Evolutionary conservation across 2,797 vertebrate genomes (phyloP), one percentile per base, ranked within the genome.

Genomic region (Cirrhinus molitorella): DNA sequence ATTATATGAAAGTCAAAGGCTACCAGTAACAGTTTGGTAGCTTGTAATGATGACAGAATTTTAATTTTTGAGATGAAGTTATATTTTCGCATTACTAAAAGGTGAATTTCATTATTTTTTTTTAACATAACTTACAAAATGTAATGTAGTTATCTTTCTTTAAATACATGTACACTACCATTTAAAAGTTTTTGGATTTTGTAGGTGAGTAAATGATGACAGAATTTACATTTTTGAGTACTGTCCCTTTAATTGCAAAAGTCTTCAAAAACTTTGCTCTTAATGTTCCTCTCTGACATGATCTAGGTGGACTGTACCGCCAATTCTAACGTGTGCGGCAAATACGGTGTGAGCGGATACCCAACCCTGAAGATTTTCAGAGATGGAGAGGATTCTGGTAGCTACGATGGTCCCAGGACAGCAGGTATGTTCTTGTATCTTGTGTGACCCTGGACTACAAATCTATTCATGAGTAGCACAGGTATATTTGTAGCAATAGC

Each of bases 321-420:
- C 63, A 98, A 94, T 90, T 96, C 95, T 81, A 96, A 97, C 37
- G 93, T 91, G 21, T 99, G 98, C 89, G 95, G 97, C 91, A 99
- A 99, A 89, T 99, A 97, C 17, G 97, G 98, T 4, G 98, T 99
- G 67, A 99, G 96, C 67, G 98, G 98, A 2, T 99, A 99, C 89
- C 98, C 98, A 1, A 99, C 98, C 4, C 91, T 99, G 88, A 99
- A 99, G 92, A 96, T 99, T 90, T 99, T 99, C 88, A 95, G 98
- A 88, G 96, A 96, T 16, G 98, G 98, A 87, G 98, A 99, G 83
- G 97, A 99, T 34, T 92, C 97, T 14, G 97, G 97, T 55, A 93
- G 94, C 25, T 99, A 99, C 10, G 98, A 99, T 78, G 98, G 98
- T 0, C 98, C 97, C 55, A 95, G 98, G 86, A 96, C 95, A 85